These are phyloP conservation scores for Holcopasites calliopsidis DNA, from an alignment of 1,140 invertebrate species.

Conservation along the genomic window DNA sequence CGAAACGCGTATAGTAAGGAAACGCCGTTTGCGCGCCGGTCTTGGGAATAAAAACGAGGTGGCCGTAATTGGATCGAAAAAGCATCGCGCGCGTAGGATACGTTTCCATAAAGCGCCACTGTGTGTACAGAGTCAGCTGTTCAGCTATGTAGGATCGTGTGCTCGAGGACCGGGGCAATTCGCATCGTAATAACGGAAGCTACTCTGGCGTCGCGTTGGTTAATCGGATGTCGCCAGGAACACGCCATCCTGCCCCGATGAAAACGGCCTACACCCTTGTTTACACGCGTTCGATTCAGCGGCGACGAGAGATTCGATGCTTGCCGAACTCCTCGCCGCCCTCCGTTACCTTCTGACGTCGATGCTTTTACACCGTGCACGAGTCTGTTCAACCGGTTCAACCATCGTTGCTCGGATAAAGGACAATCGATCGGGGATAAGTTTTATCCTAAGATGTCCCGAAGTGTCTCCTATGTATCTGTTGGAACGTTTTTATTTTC, in stretches of 20 bases:
- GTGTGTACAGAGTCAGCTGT: slow-evolving; percentile 65
- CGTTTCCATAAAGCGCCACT: slow-evolving; percentile 39
- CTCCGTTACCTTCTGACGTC: too few relatives aligned
- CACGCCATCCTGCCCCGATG: slow-evolving; percentile 24
- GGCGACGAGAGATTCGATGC: not conserved
- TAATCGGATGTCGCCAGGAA: slow-evolving; percentile 67
- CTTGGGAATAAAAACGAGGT: not conserved
- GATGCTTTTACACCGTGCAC: not conserved
- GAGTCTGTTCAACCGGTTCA: too few relatives aligned
- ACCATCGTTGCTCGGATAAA: too few relatives aligned
- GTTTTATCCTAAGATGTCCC: too few relatives aligned
- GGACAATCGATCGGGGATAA: too few relatives aligned
- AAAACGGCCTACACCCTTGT: slow-evolving; percentile 37
- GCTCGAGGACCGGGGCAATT: slow-evolving; percentile 54
- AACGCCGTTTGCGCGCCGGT: not conserved
- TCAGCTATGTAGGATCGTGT: slow-evolving; percentile 52
- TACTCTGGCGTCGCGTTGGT: slow-evolving; percentile 49
- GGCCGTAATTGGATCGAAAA: slow-evolving; percentile 1
- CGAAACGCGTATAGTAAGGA: not conserved
- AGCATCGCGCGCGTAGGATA: not conserved
- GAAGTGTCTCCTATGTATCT: too few relatives aligned
- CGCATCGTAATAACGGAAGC: slow-evolving; percentile 69
- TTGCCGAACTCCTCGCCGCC: not conserved
- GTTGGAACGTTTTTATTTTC: too few relatives aligned
- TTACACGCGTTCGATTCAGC: not conserved